Evolutionary conservation across 2,888 invertebrate genomes (phyloP), one percentile per base, ranked within the genome.

Genomic region (Scaptomyza cyrtandrae): DNA sequence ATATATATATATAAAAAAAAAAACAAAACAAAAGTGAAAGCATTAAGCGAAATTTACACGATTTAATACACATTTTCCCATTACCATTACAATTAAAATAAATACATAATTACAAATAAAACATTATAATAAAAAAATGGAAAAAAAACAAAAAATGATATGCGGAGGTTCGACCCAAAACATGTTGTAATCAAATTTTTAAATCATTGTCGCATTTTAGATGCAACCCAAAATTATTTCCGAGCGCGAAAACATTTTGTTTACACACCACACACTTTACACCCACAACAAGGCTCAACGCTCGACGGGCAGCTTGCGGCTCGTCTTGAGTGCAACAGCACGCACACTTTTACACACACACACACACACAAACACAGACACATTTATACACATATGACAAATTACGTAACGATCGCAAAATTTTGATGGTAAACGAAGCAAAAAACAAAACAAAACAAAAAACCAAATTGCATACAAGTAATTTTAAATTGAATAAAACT

Each of bases 21-120:
- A 78, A 58, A 48, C 24, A 59, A 50, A 75, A 58, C 57, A 50
- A 75, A 58, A 56, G 58, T 58, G 57, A 33, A 69, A 71, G 62
- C 63, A 78, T 69, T 65, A 71, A 71, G 71, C 78, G 68, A 83
- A 88, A 77, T 86, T 86, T 80, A 78, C 78, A 88, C 64, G 80
- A 86, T 80, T 85, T 86, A 76, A 88, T 68, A 75, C 84, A 86
- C 86, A 88, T 88, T 80, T 76, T 88, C 71, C 86, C 88, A 86
- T 83, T 86, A 83, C 80, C 86, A 71, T 70, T 69, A 68, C 59
- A 52, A 66, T 53, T 41, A 35, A 57, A 61, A 60, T 43, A 59
- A 73, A 68, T 55, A 67, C 59, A 71, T 56, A 71, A 62, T 48
- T 39, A 65, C 50, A 57, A 56, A 55, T 56, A 56, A 66, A 64